A percentile compares a stretch with the other conserved stretches of the same genome.
Evolutionary conservation across 2,113 vertebrate species (phyloP).

Genomic region (Megalops atlanticus): DNA sequence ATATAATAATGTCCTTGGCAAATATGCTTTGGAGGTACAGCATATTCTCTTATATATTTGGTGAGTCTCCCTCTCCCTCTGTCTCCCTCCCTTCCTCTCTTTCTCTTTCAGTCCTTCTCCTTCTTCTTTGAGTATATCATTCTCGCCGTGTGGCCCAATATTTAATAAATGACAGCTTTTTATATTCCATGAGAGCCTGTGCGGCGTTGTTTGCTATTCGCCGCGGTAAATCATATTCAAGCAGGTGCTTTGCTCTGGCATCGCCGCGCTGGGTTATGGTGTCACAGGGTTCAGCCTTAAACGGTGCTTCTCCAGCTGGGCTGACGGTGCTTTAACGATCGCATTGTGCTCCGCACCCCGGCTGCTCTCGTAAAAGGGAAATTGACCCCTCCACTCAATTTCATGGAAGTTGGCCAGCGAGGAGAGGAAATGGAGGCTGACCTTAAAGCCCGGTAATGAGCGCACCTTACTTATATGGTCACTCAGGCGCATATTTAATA

Average conservation of each 20-base stretch:
- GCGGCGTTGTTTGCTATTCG: constrained; percentile 32
- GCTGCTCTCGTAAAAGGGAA: constrained; percentile 1
- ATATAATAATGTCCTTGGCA: constrained; percentile 16
- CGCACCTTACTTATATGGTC: not conserved
- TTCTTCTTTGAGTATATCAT: constrained; percentile 27
- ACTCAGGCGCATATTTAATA: not conserved
- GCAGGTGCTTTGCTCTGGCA: constrained; percentile 25
- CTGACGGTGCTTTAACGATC: not conserved
- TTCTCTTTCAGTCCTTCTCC: not conserved
- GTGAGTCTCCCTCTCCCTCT: not conserved
- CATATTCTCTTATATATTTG: constrained; percentile 8
- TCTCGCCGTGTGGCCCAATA: constrained; percentile 23
- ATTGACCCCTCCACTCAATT: constrained; percentile 18
- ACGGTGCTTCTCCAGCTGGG: not conserved
- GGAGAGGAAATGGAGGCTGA: not conserved
- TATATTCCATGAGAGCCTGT: constrained; percentile 36
- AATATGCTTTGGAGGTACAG: not conserved
- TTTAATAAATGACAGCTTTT: constrained; percentile 35
- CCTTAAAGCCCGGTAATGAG: not conserved
- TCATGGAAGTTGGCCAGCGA: not conserved
- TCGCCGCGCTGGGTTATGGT: not conserved
- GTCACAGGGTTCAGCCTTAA: not conserved
- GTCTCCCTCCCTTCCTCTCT: not conserved
- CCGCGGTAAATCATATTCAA: constrained; percentile 12
- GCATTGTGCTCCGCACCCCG: not conserved